A percentile compares a stretch with the other conserved stretches of the same genome.
phyloP scores from a whole-genome alignment of 2,888 invertebrate genomes.

The Morpho helenor region DNA sequence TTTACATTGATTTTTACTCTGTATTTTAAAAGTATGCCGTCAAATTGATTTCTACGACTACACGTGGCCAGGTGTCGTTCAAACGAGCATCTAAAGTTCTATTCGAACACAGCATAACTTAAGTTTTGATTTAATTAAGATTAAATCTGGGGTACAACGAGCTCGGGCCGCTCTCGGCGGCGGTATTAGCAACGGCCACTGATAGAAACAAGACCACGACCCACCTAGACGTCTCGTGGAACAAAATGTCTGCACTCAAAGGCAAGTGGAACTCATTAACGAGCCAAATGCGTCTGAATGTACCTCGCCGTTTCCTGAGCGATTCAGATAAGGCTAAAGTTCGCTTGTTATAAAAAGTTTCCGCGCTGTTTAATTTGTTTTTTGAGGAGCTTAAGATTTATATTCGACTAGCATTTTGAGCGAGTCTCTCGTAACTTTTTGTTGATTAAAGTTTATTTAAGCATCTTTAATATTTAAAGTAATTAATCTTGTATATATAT shows the following conservation, averaged over 20 bases:
- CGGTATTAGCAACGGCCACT: constrained; percentile 21
- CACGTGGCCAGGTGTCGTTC: no score
- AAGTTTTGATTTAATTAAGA: constrained; percentile 11
- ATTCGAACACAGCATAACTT: no score
- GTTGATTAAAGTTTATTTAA: no score
- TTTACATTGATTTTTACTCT: no score
- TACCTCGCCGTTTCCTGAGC: constrained; percentile 16
- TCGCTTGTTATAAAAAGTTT: constrained; percentile 19
- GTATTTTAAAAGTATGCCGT: no score
- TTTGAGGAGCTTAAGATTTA: not conserved
- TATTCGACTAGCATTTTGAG: not conserved
- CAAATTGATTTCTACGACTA: no score
- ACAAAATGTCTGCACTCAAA: constrained; percentile 32
- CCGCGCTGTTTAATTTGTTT: constrained; percentile 3
- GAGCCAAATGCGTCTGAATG: constrained; percentile 20
- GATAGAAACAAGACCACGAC: constrained; percentile 37
- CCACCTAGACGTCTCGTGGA: constrained; percentile 47
- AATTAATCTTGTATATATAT: no score
- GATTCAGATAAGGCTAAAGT: constrained; percentile 20
- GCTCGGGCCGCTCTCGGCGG: constrained; percentile 20
- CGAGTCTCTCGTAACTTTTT: constrained; percentile 25
- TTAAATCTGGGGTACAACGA: constrained; percentile 28
- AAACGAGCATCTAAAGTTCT: no score
- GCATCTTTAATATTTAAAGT: no score
- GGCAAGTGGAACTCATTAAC: constrained; percentile 25